Conservation (phyloP, 2,113 vertebrate species). For the Setophaga petechia region DNA sequence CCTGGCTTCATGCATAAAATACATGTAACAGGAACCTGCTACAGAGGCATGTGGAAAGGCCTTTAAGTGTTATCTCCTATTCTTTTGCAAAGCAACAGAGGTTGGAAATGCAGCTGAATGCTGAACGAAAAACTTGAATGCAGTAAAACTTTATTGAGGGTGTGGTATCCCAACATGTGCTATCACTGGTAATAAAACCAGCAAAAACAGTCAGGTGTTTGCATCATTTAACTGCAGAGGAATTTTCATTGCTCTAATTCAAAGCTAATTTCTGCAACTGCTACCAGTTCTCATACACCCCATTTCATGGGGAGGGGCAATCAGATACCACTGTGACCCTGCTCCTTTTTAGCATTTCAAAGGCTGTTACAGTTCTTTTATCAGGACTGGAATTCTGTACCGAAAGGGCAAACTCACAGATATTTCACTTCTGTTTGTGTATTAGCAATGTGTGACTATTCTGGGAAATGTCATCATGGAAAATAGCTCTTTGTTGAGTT, state of each 20-base stretch:
- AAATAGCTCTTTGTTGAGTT: neutral
- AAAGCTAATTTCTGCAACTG: neutral
- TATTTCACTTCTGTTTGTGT: neutral
- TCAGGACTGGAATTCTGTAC: neutral
- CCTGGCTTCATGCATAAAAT: neutral
- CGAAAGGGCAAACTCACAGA: neutral
- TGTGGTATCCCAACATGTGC: neutral
- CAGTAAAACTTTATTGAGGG: constrained; percentile 27
- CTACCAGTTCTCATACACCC: neutral
- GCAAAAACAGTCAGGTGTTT: neutral
- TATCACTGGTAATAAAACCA: neutral
- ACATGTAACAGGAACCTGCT: neutral
- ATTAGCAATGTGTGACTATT: neutral
- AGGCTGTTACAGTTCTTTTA: neutral
- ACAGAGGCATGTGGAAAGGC: neutral
- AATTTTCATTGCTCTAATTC: constrained; percentile 22
- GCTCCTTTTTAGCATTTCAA: constrained; percentile 1
- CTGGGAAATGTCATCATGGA: neutral
- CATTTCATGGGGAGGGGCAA: neutral
- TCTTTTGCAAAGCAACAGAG: neutral
- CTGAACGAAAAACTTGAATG: neutral
- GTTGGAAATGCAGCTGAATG: neutral
- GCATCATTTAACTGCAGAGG: neutral
- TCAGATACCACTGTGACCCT: neutral
- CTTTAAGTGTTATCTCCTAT: neutral